Conservation (phyloP, 2,888 invertebrate genomes). For the Oscheius sp. region DNA sequence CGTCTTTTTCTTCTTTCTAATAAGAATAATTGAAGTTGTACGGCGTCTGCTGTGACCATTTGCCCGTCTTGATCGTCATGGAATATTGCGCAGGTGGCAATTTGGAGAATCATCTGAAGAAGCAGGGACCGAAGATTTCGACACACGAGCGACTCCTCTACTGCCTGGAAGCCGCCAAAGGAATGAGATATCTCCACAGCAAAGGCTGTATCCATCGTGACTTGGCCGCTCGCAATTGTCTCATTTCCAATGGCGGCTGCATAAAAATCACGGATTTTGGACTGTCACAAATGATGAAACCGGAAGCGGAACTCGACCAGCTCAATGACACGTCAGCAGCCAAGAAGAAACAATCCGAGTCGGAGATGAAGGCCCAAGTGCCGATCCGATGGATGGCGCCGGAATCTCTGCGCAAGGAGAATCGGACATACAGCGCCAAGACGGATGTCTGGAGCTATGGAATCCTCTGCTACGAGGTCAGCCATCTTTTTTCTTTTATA, state of each 20-base stretch:
- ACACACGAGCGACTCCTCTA: constrained; percentile 45
- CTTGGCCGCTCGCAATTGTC: constrained; percentile 86
- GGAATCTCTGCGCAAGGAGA: constrained; percentile 47
- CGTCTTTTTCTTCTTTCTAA: constrained; percentile 39
- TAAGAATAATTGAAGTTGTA: constrained; percentile 80
- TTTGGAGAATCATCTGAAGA: constrained; percentile 48
- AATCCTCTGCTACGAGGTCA: constrained; percentile 49
- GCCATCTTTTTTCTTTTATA: constrained; percentile 2
- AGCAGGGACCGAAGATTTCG: constrained; percentile 31
- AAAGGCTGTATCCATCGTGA: constrained; percentile 88
- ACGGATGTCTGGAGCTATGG: constrained; percentile 63
- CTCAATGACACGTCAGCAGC: neutral
- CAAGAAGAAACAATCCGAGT: neutral
- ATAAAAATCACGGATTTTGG: constrained; percentile 58
- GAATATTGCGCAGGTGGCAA: constrained; percentile 81
- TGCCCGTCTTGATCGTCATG: constrained; percentile 98
- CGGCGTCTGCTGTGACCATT: constrained; percentile 96
- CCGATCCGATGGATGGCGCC: constrained; percentile 63
- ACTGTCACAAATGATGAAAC: constrained; percentile 35
- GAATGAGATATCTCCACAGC: constrained; percentile 85
- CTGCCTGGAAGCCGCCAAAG: constrained; percentile 78
- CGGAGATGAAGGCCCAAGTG: neutral
- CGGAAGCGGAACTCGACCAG: neutral
- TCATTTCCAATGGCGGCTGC: constrained; percentile 72
- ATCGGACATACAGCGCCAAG: constrained; percentile 41